Evolutionary conservation across 2,113 vertebrate species (phyloP).

Genomic region (Macrotis lagotis): DNA sequence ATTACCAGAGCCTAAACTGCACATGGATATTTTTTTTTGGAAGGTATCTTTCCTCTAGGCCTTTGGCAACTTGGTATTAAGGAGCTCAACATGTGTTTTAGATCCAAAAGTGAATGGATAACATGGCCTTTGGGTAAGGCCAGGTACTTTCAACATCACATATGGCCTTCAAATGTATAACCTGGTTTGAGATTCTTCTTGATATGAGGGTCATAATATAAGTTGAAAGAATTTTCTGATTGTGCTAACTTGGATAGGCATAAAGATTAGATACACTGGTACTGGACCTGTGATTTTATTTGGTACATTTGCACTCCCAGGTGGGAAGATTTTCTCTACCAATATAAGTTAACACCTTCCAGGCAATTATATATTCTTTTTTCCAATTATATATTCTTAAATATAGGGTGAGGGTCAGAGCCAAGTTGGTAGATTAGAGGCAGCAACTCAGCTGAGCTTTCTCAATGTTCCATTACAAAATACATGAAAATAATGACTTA

Average conservation of each 20-base stretch:
- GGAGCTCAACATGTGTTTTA: conserved; percentile 79
- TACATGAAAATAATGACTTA: not conserved
- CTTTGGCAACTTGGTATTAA: conserved; percentile 78
- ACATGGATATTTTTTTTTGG: conserved; percentile 68
- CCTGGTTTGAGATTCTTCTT: conserved; percentile 66
- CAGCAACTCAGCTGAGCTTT: not conserved
- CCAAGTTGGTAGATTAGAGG: not conserved
- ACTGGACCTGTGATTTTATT: not conserved
- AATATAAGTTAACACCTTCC: not conserved
- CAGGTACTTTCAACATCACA: conserved; percentile 81
- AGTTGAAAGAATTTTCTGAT: conserved; percentile 35
- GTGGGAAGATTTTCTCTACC: not conserved
- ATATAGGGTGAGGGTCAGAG: not conserved
- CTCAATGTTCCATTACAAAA: not conserved
- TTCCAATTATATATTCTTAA: not conserved
- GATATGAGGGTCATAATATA: conserved; percentile 61
- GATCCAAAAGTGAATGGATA: conserved; percentile 78
- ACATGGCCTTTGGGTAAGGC: conserved; percentile 79
- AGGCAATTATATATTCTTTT: not conserved
- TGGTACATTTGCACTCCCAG: not conserved
- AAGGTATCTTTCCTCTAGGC: conserved; percentile 77
- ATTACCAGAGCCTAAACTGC: conserved; percentile 70
- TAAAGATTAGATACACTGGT: not conserved
- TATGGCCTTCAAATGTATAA: conserved; percentile 77
- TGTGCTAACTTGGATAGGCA: not conserved